Evolutionary conservation across 2,888 invertebrate genomes (phyloP).

Genomic region (Tetragnatha montana): DNA sequence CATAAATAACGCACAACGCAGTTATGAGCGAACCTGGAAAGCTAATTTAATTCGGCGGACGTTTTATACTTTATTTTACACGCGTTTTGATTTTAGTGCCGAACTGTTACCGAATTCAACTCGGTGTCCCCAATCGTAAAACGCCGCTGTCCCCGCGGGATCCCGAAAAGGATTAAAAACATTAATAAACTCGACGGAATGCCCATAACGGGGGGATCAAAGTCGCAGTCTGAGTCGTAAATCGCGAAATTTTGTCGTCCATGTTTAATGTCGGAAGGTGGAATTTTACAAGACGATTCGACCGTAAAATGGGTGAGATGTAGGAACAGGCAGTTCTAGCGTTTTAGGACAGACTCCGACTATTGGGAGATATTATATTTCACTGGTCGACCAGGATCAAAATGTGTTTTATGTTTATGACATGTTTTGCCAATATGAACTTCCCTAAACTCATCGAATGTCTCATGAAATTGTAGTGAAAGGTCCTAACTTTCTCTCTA

Average conservation of each 20-base stretch:
- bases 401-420: too few species aligned
- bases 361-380: too few species aligned
- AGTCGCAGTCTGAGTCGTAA: conserved; percentile 29
- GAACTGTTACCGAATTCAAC: conserved; percentile 39
- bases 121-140: conserved; percentile 49
- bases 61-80: conserved; percentile 71
- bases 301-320: background rate
- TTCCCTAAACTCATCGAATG: too few species aligned
- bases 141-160: conserved; percentile 21
- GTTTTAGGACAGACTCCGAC: too few species aligned
- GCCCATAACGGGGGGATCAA: conserved; percentile 44
- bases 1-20: conserved; percentile 57
- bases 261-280: conserved; percentile 25
- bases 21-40: conserved; percentile 45
- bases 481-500: too few species aligned
- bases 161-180: conserved; percentile 65
- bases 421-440: too few species aligned
- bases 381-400: too few species aligned
- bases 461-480: too few species aligned
- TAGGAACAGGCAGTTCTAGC: too few species aligned
- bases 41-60: conserved; percentile 63
- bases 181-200: conserved; percentile 65
- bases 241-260: conserved; percentile 9
- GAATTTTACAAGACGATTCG: conserved; percentile 9
- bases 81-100: conserved; percentile 68